Base-by-base conservation (phyloP, 2,797 vertebrate species). In the Myripristis jacobus region DNA sequence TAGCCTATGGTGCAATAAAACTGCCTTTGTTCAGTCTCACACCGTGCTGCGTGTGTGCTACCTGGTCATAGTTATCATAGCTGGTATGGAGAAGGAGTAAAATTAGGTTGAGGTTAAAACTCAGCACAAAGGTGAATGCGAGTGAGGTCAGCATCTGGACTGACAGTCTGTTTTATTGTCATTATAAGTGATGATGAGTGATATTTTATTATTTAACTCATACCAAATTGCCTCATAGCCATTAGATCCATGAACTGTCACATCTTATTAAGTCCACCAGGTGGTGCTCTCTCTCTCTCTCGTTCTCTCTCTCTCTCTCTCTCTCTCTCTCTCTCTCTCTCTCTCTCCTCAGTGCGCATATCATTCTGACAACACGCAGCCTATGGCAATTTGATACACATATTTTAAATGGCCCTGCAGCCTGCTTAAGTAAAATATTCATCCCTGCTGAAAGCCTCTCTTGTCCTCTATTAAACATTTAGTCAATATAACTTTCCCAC, bases 181-280 rank as follows among this genome's bases (percentile, higher is more conserved):
- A 38, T 38, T 38, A 38, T 3, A 12, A 38, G 10, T 38, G 36
- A 59, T 25, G 10, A 44, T 46, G 15, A n/a, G n/a, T n/a, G n/a
- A n/a, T n/a, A n/a, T 16, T 24, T 16, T 18, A 13, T 58, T 22
- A 21, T 19, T 0, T 21, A 21, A 41, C 22, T 21, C 11, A 8
- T 43, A 11, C 34, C 4, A 24, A 58, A 43, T 58, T 22, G 13
- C 36, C 10, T 56, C 9, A 31, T 55, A 48, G 22, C 16, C 12
- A 43, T 3, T 43, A 13, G 2, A 13, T 13, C 1, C 10, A 10
- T 11, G 4, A 43, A 3, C 18, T 4, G 15, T 18, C 43, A 16
- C n/a, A n/a, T 52, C 12, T 12, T 0, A 1, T 43, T 31, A n/a
- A 8, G 3, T 72, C 80, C 90, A 83, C 70, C 36, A 88, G 89